Evolutionary conservation across 1,140 invertebrate species (phyloP), one percentile per base, ranked within the genome.

Genomic region (Platorchestia sp.): DNA sequence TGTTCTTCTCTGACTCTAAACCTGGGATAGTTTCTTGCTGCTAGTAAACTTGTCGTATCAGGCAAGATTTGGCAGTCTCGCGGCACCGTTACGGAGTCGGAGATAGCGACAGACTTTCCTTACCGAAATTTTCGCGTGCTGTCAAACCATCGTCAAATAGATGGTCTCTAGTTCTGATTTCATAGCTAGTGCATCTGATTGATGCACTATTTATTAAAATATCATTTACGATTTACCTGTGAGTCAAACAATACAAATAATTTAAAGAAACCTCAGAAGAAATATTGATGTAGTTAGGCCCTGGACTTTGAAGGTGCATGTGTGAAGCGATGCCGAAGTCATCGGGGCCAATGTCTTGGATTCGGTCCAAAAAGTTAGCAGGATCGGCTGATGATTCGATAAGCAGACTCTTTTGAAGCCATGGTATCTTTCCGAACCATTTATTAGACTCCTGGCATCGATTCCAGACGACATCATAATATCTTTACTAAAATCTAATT

Each of bases 341-440:
- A 93, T 93, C 91, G 91, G 7, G 43, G 91, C 91, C 91, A 45
- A 93, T 45, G 91, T 93, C 44, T 90, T 93, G 91, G 91, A 93
- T 93, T 93, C 43, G 43, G 91, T 93, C 91, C 91, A 93, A 93
- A 90, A 93, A 93, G 91, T 45, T 93, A 93, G 91, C 91, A 89
- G 45, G 45, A 93, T 93, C 91, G 91, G 45, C 91, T 16, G 91
- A 93, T 93, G 91, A 93, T 93, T 93, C 91, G 45, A 93, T 93
- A 93, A 93, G 40, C 91, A 93, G 91, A 93, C 91, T 93, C 91
- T 93, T 93, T 45, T 93, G 91, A 93, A 93, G 91, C 14, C 45
- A 47, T 47, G 91, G 41, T 93, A 93, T 93, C 91, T 93, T 93
- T 93, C 91, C 91, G 45, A 45, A 45, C 91, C 91, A 93, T 93